Base-by-base conservation (phyloP, 2,113 vertebrate species). In the Henicopernis longicauda region DNA sequence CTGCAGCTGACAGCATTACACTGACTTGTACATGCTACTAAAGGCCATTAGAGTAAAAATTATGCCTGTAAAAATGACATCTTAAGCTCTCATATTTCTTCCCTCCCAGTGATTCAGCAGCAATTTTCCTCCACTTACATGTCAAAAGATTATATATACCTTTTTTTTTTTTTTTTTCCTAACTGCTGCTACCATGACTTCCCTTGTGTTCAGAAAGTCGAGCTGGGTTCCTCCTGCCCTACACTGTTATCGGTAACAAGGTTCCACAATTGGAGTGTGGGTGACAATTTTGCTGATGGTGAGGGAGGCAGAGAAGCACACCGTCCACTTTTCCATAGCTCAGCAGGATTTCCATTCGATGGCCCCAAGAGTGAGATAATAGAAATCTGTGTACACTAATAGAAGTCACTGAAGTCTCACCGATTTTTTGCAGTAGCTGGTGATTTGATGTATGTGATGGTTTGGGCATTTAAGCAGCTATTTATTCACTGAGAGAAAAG, bases 41-140 rank as follows among this genome's bases (percentile, higher is more conserved):
- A 94, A 88, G 92, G 77, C 93, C 89, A 95, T 97, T 97, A 97
- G 74, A 95, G 86, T 80, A 83, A 97, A 94, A 97, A 89, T 91
- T 81, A 95, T 67, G 83, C 90, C 89, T 94, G 72, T 76, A 93
- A 89, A 95, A 97, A 96, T 79, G 86, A 91, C 95, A 97, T 86
- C 57, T 90, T 93, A 82, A 82, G 71, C 59, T 95, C 67, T 89
- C 83, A 50, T 91, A 81, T 73, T 95, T 93, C 86, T 84, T 95
- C 82, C 78, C 80, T 89, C 93, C 73, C 61, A 47, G 91, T 96
- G 96, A 96, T 95, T 86, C 95, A 87, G 86, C 95, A 80, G 93
- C 80, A 90, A 89, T 96, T 97, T 93, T 79, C 91, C 66, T 95
- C 82, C 89, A 94, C 90, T 95, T 86, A 66, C 26, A 29, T 15